Base-by-base conservation (phyloP, 2,797 vertebrate genomes). In the Phataginus tricuspis region DNA sequence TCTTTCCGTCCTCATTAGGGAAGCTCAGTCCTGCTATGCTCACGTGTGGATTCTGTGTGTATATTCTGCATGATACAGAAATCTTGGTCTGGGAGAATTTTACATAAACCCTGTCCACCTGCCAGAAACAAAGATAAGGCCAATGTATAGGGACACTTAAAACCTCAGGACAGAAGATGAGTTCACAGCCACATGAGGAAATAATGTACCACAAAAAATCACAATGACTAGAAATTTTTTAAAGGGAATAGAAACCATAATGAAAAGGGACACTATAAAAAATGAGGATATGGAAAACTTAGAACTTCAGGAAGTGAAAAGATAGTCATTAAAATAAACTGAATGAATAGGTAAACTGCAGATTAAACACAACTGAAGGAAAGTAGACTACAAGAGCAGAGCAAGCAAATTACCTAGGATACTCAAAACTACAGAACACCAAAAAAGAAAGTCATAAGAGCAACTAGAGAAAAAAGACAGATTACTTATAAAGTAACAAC, bases 241-340 rank as follows among this genome's bases (percentile, higher is more conserved):
- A 21, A 88, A 75, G 83, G 92, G 85, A 93, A 82, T 27, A 72
- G 87, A 95, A 87, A 82, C 94, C 25, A 23, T 45, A 59, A 51
- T 15, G 64, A 51, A 42, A 83, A 77, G 29, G 39, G 55, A 42
- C 51, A n/a, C 68, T 74, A 18, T 75, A 7, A 80, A 74, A 79
- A 80, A 88, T 21, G 72, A 87, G 85, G 83, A 66, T 90, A 31
- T 90, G 80, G 66, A 34, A 34, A 69, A 68, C 29, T 39, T n/a
- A 80, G 57, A 83, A 61, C 59, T 87, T 93, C 21, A 87, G 49
- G 90, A 94, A 83, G 39, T 75, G n/a, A 74, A 71, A 78, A 80
- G 27, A 1, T 7, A 57, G 12, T 64, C 74, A 45, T 3, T 55
- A 68, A 77, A 79, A 27, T 77, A 29, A 86, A 10, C 34, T 6